Evolutionary conservation across 2,113 vertebrate genomes (phyloP), one percentile per base, ranked within the genome.

Genomic region (Prunella himalayana): DNA sequence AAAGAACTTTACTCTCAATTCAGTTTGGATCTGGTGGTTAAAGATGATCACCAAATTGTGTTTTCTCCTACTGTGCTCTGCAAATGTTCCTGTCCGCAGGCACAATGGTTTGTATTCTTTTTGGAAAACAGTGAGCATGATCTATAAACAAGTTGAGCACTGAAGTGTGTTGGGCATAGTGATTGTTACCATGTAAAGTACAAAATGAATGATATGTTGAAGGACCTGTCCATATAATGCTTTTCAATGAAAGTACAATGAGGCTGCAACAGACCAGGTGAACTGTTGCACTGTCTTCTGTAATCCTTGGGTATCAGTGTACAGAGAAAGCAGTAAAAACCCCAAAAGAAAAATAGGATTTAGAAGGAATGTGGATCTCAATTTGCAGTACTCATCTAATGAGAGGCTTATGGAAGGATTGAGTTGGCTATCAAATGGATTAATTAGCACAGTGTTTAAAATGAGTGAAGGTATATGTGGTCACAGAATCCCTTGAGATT

Each of bases 81-180:
- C 27, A 82, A 31, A 7, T 65, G 15, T 35, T 80, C 9, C 1
- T 64, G 39, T 51, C 35, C 24, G n/a, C 13, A n/a, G 41, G 37
- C 8, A 22, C 2, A 4, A 39, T 59, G 20, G 31, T 45, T 71
- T 64, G 16, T 35, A 3, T 7, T 61, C n/a, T 49, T 50, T 63
- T 65, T 41, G 1, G 9, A 60, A 63, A 81, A 77, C 19, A 15
- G 16, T 16, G 39, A 45, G 11, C 0, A 0, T 83, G 14, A 60
- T 35, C 33, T 63, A 20, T 80, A 49, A 80, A 56, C 50, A 12
- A 57, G 0, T 6, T 61, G 41, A 71, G 30, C 30, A 44, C 35
- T 90, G 44, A 54, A 56, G 24, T 35, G 6, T 20, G 25, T 54
- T 79, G 9, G 5, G 12, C 11, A 7, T 33, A 31, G 44, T 83